A percentile compares a stretch with the other conserved stretches of the same genome.
Evolutionary conservation across 2,888 invertebrate species (phyloP).

Genomic region (Laothoe populi): DNA sequence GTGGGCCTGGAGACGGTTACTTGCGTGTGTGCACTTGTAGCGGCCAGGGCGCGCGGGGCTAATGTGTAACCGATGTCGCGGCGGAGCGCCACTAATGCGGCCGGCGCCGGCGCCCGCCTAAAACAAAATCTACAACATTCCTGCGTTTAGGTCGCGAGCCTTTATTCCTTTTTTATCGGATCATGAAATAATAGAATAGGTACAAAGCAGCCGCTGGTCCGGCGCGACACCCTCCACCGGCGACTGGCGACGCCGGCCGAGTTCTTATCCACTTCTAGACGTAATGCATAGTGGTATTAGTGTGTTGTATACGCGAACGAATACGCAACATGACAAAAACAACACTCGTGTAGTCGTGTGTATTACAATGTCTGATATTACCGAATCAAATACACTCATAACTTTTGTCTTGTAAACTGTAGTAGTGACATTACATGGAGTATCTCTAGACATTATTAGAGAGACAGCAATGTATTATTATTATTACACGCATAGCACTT

Average conservation of each 20-base stretch:
- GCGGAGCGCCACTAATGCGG: constrained; percentile 69
- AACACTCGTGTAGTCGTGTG: background rate
- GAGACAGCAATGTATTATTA: no score
- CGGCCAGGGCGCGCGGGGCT: constrained; percentile 59
- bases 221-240: constrained; percentile 26
- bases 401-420: background rate
- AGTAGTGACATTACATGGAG: background rate
- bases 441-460: no score
- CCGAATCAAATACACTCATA: background rate
- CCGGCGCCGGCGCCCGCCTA: constrained; percentile 83
- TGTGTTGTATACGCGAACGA: background rate
- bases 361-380: background rate
- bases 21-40: constrained; percentile 20
- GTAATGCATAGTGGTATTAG: background rate
- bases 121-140: constrained; percentile 78
- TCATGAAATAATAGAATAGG: constrained; percentile 76
- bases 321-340: background rate
- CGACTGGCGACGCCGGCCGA: constrained; percentile 12
- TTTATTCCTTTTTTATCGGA: constrained; percentile 79
- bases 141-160: constrained; percentile 72
- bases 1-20: background rate
- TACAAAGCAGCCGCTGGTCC: constrained; percentile 68
- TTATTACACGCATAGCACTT: background rate
- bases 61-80: constrained; percentile 74
- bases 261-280: background rate